These are phyloP conservation scores for Yponomeuta plumbellus DNA, from an alignment of 2,888 invertebrate genomes.

Conservation along the genomic window DNA sequence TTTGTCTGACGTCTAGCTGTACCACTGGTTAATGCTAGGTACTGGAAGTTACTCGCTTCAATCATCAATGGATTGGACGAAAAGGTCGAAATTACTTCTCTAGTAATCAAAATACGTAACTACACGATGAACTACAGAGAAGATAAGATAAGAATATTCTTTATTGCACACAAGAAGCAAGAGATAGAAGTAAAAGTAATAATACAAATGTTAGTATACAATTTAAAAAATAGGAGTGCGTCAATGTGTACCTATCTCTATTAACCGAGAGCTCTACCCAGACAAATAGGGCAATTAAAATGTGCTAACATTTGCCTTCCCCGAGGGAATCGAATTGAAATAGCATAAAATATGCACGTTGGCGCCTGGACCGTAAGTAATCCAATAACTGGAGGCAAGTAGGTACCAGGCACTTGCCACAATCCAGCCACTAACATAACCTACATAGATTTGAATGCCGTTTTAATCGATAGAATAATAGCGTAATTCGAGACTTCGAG, in stretches of 20 bases:
- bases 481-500: background rate
- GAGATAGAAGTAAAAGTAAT: too few species aligned
- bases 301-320: background rate
- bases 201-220: background rate
- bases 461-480: slow-evolving; percentile 1
- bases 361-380: background rate
- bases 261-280: background rate
- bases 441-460: background rate
- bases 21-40: too few species aligned
- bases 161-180: too few species aligned
- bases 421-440: background rate
- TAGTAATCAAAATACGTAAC: too few species aligned
- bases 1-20: too few species aligned
- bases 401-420: too few species aligned
- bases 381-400: background rate
- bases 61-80: too few species aligned
- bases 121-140: too few species aligned
- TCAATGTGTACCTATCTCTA: background rate
- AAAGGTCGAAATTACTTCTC: too few species aligned
- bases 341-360: background rate
- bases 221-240: background rate
- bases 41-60: too few species aligned
- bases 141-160: too few species aligned
- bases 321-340: background rate
- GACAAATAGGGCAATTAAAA: background rate